Evolutionary conservation across 2,888 invertebrate species (phyloP), one percentile per base, ranked within the genome.

Genomic region (Diaphora mendica): DNA sequence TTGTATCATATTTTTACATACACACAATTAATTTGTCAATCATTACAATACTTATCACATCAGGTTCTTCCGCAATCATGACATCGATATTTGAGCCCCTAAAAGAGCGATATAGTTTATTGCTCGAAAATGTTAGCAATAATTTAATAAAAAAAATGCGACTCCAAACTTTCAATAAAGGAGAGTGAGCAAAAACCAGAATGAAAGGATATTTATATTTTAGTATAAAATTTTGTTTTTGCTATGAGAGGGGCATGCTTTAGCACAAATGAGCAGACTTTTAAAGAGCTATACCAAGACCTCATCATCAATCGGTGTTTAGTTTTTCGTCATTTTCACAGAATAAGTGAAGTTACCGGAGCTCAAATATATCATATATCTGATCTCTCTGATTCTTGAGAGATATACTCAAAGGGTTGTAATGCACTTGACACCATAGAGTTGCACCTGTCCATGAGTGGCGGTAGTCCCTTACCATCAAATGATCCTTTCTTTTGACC

Each of bases 41-140:
- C n/a, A 65, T 65, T 51, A 51, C 23, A 39, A 65, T 65, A 65
- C 26, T 66, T 26, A 26, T 44, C 66, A 44, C 42, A 17, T 42
- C 44, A 59, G 17, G 3, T 30, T 66, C 44, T 66, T 30, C 44
- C 66, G 66, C 39, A 26, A 26, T 66, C 44, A 44, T 42, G 30
- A 66, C 26, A 44, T 44, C 26, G 42, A 44, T 44, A 44, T 17
- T 17, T 20, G 65, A 44, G 44, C 44, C 20, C 26, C 26, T 17
- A 42, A 66, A 44, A 26, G 26, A 66, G 42, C 66, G 66, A 30
- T 66, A 26, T 66, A 23, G 5, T 20, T 15, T 11, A 3, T 0
- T n/a, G 9, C 2, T n/a, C 11, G 9, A n/a, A 11, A 26, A 26
- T n/a, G 11, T n/a, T 8, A 20, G 0, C 8, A 9, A 55, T 55